Evolutionary conservation across 2,797 vertebrate genomes (phyloP), one percentile per base, ranked within the genome.

Genomic region (Meriones psammophilus): DNA sequence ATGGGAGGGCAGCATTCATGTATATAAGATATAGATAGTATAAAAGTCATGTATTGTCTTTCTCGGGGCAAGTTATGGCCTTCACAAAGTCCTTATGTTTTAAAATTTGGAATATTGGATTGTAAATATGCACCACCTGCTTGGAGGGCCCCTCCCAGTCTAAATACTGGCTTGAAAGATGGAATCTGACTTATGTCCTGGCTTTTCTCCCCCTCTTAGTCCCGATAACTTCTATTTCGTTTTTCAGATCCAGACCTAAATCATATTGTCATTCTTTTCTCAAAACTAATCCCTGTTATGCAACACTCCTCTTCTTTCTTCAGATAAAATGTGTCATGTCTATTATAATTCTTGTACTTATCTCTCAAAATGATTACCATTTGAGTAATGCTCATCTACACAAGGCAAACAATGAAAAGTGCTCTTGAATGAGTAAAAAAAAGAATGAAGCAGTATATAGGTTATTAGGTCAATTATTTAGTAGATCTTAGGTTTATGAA

Each of bases 21-120:
- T 50, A 50, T 50, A 50, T 50, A 9, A 50, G 76, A 94, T 28
- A 22, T 39, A 39, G 58, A 0, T 80, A 87, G 42, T 95, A 60
- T 39, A 96, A 84, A 97, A 91, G 33, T 78, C 12, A 91, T 80
- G 95, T 86, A 39, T 86, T 26, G 88, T 94, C 42, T 91, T 85
- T 92, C 94, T 89, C 33, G 90, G 13, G 33, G 42, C 58, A 33
- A 94, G 96, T 90, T 92, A 73, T 71, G 54, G 15, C 30, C n/a
- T 83, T 88, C 86, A 88, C 66, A 62, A 87, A 79, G 66, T 76
- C 90, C 46, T 79, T 56, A 87, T 69, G 54, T 94, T 88, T 97
- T 91, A 90, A 93, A 94, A 36, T 60, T 95, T n/a, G 17, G 42
- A 85, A 42, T 89, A 42, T 62, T 84, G 46, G 36, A 26, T 74